Percentiles rank a stretch among this genome's conserved stretches.
Conservation (phyloP, 1,140 invertebrate genomes). For the Coenobita brevimanus region DNA sequence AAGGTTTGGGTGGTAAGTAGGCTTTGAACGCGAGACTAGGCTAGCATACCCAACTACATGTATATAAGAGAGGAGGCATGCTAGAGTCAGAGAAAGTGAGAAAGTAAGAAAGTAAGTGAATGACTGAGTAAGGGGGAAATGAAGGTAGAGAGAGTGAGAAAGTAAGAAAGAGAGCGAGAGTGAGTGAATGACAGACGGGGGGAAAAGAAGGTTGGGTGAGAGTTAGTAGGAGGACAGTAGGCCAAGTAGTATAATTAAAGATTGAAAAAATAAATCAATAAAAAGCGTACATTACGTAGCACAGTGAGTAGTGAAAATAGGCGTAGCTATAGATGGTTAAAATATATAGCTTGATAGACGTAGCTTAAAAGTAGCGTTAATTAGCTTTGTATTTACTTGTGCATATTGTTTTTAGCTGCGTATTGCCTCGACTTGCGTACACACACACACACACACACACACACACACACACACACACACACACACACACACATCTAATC, state of each 20-base stretch:
- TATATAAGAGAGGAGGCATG: not conserved
- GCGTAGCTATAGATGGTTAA: no score
- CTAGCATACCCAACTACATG: no score
- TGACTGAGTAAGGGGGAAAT: not conserved
- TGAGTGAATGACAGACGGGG: not conserved
- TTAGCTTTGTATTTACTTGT: no score
- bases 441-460: conserved; percentile 29
- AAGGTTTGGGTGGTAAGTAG: not conserved
- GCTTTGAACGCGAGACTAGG: no score
- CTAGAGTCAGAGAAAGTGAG: not conserved
- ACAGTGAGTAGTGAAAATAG: no score
- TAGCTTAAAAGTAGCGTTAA: no score
- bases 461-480: conserved; percentile 36
- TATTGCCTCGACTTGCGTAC: not conserved
- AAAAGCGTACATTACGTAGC: no score
- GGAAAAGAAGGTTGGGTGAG: not conserved
- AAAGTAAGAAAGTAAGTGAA: not conserved
- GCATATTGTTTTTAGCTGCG: no score
- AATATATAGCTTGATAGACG: no score
- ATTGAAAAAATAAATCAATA: no score
- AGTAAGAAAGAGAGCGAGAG: not conserved
- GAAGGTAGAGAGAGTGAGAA: not conserved
- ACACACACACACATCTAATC: conserved; percentile 11
- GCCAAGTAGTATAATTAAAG: no score
- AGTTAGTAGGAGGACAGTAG: no score